Percentiles rank a stretch among this genome's conserved stretches.
These are phyloP conservation scores for Orthosia incerta DNA, from an alignment of 2,888 invertebrate genomes.

Conservation along the genomic window DNA sequence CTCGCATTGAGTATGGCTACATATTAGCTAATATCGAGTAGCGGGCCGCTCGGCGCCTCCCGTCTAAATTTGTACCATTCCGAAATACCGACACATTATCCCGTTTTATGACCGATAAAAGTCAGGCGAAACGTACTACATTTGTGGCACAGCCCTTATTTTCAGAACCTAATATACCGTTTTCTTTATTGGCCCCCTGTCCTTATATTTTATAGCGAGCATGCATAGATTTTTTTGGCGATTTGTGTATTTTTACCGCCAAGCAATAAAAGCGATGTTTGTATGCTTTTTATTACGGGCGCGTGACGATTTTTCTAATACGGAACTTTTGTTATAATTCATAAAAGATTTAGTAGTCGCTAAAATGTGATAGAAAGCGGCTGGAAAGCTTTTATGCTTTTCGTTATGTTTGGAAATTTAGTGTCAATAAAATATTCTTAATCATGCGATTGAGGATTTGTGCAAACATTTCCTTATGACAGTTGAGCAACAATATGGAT, in stretches of 20 bases:
- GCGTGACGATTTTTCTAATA: conserved; percentile 86
- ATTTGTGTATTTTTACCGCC: conserved; percentile 85
- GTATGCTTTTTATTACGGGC: conserved; percentile 83
- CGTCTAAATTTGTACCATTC: conserved; percentile 90
- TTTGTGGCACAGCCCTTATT: conserved; percentile 89
- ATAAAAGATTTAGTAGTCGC: conserved; percentile 77
- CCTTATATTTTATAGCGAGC: conserved; percentile 84
- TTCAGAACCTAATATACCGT: conserved; percentile 87
- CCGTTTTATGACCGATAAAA: conserved; percentile 90
- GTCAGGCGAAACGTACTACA: conserved; percentile 88
- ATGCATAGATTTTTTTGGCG: conserved; percentile 87
- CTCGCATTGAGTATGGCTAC: conserved; percentile 75
- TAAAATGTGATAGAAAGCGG: conserved; percentile 59
- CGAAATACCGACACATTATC: conserved; percentile 90
- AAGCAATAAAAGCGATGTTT: conserved; percentile 84
- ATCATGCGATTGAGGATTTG: conserved; percentile 56
- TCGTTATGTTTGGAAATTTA: conserved; percentile 58
- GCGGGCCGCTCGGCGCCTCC: conserved; percentile 79
- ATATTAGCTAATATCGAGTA: conserved; percentile 83
- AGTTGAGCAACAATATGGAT: conserved; percentile 19
- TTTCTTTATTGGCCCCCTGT: conserved; percentile 85
- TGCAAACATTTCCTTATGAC: conserved; percentile 51
- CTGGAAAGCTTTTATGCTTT: conserved; percentile 64
- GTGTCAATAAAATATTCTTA: conserved; percentile 60
- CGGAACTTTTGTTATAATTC: conserved; percentile 84